Base-by-base conservation (phyloP, 1,140 invertebrate species). In the Yoshiicerus persimilis region DNA sequence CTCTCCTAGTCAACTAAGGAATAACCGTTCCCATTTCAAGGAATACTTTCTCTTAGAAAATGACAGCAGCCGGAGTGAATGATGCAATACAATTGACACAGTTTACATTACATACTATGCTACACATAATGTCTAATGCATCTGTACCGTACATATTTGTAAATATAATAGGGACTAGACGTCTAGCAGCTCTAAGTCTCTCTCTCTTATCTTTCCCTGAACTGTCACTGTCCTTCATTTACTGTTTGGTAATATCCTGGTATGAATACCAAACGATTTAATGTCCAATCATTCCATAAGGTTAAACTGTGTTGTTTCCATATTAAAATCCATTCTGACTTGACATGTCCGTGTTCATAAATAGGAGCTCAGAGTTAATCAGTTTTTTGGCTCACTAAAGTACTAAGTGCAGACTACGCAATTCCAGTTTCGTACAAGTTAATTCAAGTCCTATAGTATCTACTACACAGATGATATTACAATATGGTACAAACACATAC, bases 1-100 rank as follows among this genome's bases (percentile, higher is more conserved):
- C 75, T 80, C 75, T 80, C 30, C 30, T 30, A 80, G 75, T 80
- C 75, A 80, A 80, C 75, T 80, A 80, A 36, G 75, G 32, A 80
- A 80, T 80, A 80, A 70, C 32, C 75, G 20, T 80, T 80, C 16
- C 34, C 36, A 36, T 80, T 80, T 80, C 34, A 80, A 38, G 38
- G 75, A 80, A 80, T 80, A 80, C 75, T 80, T 34, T 80, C 75
- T 80, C 75, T 80, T 80, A 80, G 64, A 80, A 38, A 32, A 80
- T 80, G 75, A 80, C 75, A 80, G 34, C 75, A 80, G 75, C 75
- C n/a, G n/a, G 34, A 80, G 32, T 80, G 34, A 80, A 80, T 38
- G 75, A 80, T 80, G n/a, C 75, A 80, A 80, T 38, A 36, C 75
- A 80, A 80, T 34, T 80, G 75, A 80, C 75, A 36, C 75, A 80